phyloP scores from a whole-genome alignment of 53 echinoderm and acorn worm species.

The Holothuria leucospilota region DNA sequence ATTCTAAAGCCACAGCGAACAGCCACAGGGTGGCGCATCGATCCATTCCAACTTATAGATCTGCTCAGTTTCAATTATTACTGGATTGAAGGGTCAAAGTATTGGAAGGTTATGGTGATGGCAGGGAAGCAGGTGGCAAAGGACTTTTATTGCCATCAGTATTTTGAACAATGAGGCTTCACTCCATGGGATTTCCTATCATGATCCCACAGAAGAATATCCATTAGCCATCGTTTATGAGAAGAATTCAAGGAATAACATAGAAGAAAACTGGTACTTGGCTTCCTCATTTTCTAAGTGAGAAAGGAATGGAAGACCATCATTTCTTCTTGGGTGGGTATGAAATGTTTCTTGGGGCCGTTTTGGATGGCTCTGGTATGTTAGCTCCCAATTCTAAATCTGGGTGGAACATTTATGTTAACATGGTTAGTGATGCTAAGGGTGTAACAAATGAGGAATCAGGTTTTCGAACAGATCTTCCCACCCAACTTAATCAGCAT shows the following conservation, averaged over 20 bases:
- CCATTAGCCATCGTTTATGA: slow-evolving; percentile 72
- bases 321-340: slow-evolving; percentile 66
- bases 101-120: slow-evolving; percentile 59
- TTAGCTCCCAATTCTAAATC: slow-evolving; percentile 59
- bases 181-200: slow-evolving; percentile 52
- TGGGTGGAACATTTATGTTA: slow-evolving; percentile 79
- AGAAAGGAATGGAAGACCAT: neutral
- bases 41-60: slow-evolving; percentile 54
- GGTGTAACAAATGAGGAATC: slow-evolving; percentile 16
- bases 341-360: slow-evolving; percentile 72
- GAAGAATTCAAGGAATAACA: slow-evolving; percentile 68
- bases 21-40: slow-evolving; percentile 63
- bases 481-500: slow-evolving; percentile 34
- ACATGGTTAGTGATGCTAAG: slow-evolving; percentile 42
- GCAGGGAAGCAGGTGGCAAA: slow-evolving; percentile 63
- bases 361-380: slow-evolving; percentile 67
- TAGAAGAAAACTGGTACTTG: slow-evolving; percentile 58
- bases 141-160: slow-evolving; percentile 57
- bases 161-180: slow-evolving; percentile 57
- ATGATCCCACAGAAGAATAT: slow-evolving; percentile 65
- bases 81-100: slow-evolving; percentile 25
- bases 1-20: slow-evolving; percentile 57
- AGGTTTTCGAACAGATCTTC: slow-evolving; percentile 44
- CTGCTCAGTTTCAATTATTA: slow-evolving; percentile 59
- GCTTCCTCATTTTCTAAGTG: neutral